Conservation (phyloP, 2,888 invertebrate species). For the Baccha elongata region DNA sequence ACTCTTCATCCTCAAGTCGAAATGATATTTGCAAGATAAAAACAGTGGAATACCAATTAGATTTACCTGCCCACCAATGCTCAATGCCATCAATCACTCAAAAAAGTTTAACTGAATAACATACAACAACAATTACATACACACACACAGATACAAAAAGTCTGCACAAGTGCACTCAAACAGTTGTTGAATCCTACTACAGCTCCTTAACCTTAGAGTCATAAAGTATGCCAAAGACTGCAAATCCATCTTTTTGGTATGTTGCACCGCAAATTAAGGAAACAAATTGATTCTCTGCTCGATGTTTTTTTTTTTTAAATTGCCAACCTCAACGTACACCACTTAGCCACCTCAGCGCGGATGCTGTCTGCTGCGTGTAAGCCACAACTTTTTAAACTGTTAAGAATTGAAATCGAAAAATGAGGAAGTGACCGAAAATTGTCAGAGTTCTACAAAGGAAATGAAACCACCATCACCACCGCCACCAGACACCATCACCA, state of each 20-base stretch:
- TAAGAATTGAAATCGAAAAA: constrained; percentile 67
- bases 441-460: constrained; percentile 43
- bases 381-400: constrained; percentile 58
- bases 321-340: constrained; percentile 18
- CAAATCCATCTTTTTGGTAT: constrained; percentile 38
- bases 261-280: constrained; percentile 51
- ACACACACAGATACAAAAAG: constrained; percentile 48
- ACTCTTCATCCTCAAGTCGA: no score
- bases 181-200: constrained; percentile 49
- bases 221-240: constrained; percentile 62
- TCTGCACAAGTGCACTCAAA: constrained; percentile 28
- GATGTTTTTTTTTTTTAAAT: constrained; percentile 5
- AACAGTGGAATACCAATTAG: no score
- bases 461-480: constrained; percentile 19
- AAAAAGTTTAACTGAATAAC: constrained; percentile 51
- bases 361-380: constrained; percentile 51
- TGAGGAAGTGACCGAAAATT: constrained; percentile 49
- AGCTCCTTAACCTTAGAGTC: constrained; percentile 56
- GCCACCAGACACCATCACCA: constrained; percentile 20
- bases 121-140: constrained; percentile 26
- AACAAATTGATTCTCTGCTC: constrained; percentile 32
- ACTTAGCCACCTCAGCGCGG: neutral
- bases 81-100: constrained; percentile 53
- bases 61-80: neutral
- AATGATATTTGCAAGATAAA: no score